Evolutionary conservation across 2,888 invertebrate genomes (phyloP).

Genomic region (Candidula unifasciata): DNA sequence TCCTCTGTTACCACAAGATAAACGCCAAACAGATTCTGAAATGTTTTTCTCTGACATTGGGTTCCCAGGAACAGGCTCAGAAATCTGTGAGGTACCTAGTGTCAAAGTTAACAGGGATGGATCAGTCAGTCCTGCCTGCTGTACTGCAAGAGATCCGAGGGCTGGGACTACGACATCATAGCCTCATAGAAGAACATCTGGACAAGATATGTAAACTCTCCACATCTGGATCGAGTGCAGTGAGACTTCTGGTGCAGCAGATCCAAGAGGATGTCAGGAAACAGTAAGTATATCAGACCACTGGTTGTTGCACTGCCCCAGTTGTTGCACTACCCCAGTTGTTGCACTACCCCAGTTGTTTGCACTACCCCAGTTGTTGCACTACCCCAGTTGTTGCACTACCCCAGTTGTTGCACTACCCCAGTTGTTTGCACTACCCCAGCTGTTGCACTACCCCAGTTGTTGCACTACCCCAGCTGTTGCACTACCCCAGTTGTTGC

Average conservation of each 20-base stretch:
- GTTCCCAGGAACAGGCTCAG: conserved; percentile 85
- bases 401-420: too few relatives aligned
- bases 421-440: too few relatives aligned
- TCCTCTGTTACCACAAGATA: too few relatives aligned
- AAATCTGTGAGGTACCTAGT: conserved; percentile 89
- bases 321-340: too few relatives aligned
- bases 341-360: too few relatives aligned
- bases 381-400: too few relatives aligned
- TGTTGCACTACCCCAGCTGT: too few relatives aligned
- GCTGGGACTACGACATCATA: conserved; percentile 88
- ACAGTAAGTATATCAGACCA: conserved; percentile 61
- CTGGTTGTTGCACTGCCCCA: too few relatives aligned
- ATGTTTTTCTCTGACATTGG: not conserved
- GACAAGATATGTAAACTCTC: conserved; percentile 84
- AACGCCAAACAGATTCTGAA: not conserved
- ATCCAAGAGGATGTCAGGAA: conserved; percentile 75
- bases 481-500: too few relatives aligned
- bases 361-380: too few relatives aligned
- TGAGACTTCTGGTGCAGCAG: conserved; percentile 77
- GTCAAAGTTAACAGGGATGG: conserved; percentile 85
- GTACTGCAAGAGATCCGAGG: conserved; percentile 88
- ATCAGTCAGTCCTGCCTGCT: conserved; percentile 86
- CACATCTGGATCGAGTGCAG: conserved; percentile 75
- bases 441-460: too few relatives aligned
- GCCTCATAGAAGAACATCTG: conserved; percentile 87